A percentile compares a stretch with the other conserved stretches of the same genome.
phyloP scores from a whole-genome alignment of 53 echinoderm and acorn worm species.

The Stichopus horrens region DNA sequence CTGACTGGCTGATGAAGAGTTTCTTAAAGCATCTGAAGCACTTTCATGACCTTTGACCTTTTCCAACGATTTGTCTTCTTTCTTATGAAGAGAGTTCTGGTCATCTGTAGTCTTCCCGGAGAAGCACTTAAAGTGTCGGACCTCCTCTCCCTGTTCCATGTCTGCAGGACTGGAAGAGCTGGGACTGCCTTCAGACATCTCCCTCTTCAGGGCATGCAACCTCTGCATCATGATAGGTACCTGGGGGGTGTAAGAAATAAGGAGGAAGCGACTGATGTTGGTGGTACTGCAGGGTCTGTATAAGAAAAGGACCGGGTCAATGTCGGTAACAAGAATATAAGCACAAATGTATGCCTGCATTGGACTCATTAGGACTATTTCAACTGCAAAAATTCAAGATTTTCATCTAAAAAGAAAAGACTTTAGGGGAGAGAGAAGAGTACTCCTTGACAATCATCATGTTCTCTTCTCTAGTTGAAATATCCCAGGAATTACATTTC shows the following conservation, averaged over 20 bases:
- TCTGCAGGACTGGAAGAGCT: slow-evolving; percentile 54
- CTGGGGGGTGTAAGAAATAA: slow-evolving; percentile 40
- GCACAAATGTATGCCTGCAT: no score
- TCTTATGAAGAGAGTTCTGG: neutral
- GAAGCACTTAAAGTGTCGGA: slow-evolving; percentile 80
- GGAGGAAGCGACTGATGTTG: neutral
- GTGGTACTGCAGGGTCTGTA: no score
- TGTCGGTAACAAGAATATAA: no score
- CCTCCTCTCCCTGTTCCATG: slow-evolving; percentile 40
- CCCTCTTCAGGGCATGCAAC: slow-evolving; percentile 64
- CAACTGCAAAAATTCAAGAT: no score
- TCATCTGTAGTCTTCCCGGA: neutral
- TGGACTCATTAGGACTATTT: no score
- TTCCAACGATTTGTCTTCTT: neutral
- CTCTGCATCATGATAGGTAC: slow-evolving; percentile 84
- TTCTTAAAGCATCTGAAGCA: neutral
- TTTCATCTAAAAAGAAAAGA: no score
- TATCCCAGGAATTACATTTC: no score
- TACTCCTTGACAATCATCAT: no score
- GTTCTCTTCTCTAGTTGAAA: no score
- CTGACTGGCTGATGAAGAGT: neutral
- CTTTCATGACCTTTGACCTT: no score
- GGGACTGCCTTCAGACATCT: slow-evolving; percentile 46
- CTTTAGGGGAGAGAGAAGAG: no score
- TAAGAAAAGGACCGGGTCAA: no score